A percentile compares a stretch with the other conserved stretches of the same genome.
These are phyloP conservation scores for Xylophagus ater DNA, from an alignment of 2,888 invertebrate genomes.

Conservation along the genomic window DNA sequence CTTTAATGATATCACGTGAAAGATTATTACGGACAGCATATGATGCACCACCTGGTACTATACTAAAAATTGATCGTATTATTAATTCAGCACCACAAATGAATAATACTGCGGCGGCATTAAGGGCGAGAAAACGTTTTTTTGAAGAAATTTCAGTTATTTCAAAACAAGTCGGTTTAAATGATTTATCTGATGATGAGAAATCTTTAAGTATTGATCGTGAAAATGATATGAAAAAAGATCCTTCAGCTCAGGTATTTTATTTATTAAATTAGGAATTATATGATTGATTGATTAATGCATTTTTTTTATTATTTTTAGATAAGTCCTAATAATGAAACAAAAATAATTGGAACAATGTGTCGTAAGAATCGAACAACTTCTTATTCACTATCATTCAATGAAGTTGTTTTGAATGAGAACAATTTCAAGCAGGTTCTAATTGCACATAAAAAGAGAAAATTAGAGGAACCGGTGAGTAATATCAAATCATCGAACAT, in stretches of 20 bases:
- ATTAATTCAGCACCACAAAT: conserved; percentile 37
- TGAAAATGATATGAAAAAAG: no score
- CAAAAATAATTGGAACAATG: conserved; percentile 41
- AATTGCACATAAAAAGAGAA: conserved; percentile 56
- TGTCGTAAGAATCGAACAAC: conserved; percentile 2
- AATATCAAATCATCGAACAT: conserved; percentile 4
- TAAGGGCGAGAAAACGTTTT: conserved; percentile 43
- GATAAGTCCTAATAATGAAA: conserved; percentile 31
- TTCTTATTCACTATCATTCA: conserved; percentile 1
- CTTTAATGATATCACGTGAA: conserved; percentile 64
- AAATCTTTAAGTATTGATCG: no score
- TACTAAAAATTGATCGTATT: conserved; percentile 27
- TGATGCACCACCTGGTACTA: conserved; percentile 51
- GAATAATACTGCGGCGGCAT: conserved; percentile 41
- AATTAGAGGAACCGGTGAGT: conserved; percentile 56
- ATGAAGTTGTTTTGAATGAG: conserved; percentile 20
- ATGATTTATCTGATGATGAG: conserved; percentile 60
- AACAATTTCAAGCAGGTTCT: conserved; percentile 50
- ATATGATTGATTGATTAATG: not conserved
- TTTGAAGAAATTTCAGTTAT: conserved; percentile 57
- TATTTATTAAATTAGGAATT: not conserved
- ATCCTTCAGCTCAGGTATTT: not conserved
- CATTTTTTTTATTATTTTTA: conserved; percentile 3
- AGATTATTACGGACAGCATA: conserved; percentile 55
- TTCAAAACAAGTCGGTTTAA: conserved; percentile 56